Evolutionary conservation across 2,888 invertebrate species (phyloP).

Genomic region (Drosophila testacea): DNA sequence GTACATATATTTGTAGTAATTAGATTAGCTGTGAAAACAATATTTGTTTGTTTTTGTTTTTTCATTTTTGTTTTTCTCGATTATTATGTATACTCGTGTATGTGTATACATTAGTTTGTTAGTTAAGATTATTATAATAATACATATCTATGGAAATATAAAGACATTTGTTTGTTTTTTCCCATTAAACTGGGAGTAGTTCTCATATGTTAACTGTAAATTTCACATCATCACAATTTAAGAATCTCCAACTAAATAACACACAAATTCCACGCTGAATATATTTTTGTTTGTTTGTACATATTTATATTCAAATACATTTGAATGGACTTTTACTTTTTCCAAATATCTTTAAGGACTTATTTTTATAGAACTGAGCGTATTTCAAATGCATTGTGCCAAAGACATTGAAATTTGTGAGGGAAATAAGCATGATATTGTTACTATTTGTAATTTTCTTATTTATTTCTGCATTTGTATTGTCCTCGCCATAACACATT

Average conservation of each 20-base stretch:
- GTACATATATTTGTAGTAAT: slow-evolving; percentile 3
- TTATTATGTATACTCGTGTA: slow-evolving; percentile 22
- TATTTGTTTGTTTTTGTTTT: slow-evolving; percentile 4
- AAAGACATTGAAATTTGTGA: slow-evolving; percentile 5
- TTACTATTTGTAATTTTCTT: background rate
- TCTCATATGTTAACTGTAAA: slow-evolving; percentile 85
- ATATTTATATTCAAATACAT: slow-evolving; percentile 17
- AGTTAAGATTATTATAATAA: slow-evolving; percentile 66
- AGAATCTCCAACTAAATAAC: slow-evolving; percentile 77
- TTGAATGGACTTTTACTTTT: slow-evolving; percentile 19
- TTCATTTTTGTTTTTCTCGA: background rate
- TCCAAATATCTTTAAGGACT: slow-evolving; percentile 5
- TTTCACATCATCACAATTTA: slow-evolving; percentile 86
- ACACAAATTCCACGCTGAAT: slow-evolving; percentile 41
- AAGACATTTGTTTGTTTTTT: slow-evolving; percentile 79
- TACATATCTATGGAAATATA: slow-evolving; percentile 72
- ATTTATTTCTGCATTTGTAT: slow-evolving; percentile 42
- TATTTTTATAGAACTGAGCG: slow-evolving; percentile 35
- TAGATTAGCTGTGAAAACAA: slow-evolving; percentile 24
- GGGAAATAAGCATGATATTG: slow-evolving; percentile 9
- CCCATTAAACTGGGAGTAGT: slow-evolving; percentile 85
- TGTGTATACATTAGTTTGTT: slow-evolving; percentile 55
- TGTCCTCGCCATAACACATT: slow-evolving; percentile 71
- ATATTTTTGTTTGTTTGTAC: slow-evolving; percentile 31
- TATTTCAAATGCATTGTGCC: slow-evolving; percentile 34